phyloP scores from a whole-genome alignment of 2,797 vertebrate genomes.

The Parotocinclus haroldoi region DNA sequence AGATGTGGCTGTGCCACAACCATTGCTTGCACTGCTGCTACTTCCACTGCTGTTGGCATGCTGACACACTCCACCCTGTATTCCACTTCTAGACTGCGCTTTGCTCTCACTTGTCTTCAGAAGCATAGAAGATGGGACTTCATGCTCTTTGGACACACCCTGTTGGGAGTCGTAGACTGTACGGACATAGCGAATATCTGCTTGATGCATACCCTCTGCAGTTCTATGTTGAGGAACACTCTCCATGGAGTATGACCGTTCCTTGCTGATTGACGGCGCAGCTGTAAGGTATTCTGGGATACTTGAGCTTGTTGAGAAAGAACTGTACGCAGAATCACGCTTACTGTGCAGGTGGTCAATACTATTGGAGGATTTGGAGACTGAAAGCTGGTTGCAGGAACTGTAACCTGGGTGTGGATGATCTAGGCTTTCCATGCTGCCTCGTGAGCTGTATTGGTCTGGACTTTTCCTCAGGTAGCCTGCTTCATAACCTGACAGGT shows the following conservation, averaged over 20 bases:
- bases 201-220: conserved; percentile 78
- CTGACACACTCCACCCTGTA: conserved; percentile 55
- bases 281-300: conserved; percentile 84
- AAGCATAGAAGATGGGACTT: conserved; percentile 73
- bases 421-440: conserved; percentile 95
- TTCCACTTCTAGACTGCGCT: conserved; percentile 34
- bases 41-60: conserved; percentile 53
- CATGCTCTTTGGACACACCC: conserved; percentile 79
- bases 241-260: conserved; percentile 80
- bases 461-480: conserved; percentile 87
- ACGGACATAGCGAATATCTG: conserved; percentile 80
- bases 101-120: conserved; percentile 54
- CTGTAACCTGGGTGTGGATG: conserved; percentile 75
- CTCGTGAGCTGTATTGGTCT: conserved; percentile 91
- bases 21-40: conserved; percentile 44
- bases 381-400: conserved; percentile 84
- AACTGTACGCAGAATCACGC: conserved; percentile 93
- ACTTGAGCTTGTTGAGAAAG: conserved; percentile 93
- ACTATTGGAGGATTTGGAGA: conserved; percentile 88
- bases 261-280: conserved; percentile 65
- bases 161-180: conserved; percentile 78
- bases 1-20: conserved; percentile 50
- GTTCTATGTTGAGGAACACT: conserved; percentile 64
- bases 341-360: conserved; percentile 95
- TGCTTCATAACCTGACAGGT: conserved; percentile 83